These are phyloP conservation scores for Polypterus bichir DNA, from an alignment of 2,113 vertebrate species.

Conservation along the genomic window DNA sequence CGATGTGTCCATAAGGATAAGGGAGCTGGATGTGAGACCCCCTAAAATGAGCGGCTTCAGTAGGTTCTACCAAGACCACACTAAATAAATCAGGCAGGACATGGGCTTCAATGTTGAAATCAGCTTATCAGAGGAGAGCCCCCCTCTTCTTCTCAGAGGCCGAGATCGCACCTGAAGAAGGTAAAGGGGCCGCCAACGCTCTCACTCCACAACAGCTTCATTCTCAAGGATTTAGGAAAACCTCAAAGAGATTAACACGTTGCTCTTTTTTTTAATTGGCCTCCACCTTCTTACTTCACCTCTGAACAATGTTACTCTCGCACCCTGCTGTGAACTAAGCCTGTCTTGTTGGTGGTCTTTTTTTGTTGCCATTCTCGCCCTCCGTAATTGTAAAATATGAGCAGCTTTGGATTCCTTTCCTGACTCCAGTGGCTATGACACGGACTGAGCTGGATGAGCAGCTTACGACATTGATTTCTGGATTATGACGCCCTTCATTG, in stretches of 20 bases:
- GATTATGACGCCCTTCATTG: not conserved
- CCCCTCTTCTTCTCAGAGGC: no score
- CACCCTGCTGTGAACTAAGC: slow-evolving; percentile 6
- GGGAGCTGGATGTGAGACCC: no score
- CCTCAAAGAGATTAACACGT: slow-evolving; percentile 5
- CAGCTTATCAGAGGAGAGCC: no score
- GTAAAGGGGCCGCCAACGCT: not conserved
- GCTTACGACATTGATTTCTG: not conserved
- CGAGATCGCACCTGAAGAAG: no score
- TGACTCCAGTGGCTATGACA: slow-evolving; percentile 5
- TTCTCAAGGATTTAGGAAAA: slow-evolving; percentile 1
- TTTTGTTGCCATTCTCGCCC: not conserved
- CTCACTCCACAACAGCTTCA: slow-evolving; percentile 4
- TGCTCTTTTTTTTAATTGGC: slow-evolving; percentile 5
- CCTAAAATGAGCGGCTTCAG: no score
- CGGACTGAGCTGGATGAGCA: slow-evolving; percentile 2
- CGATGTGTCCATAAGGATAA: no score
- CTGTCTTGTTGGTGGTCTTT: slow-evolving; percentile 5
- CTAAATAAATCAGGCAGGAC: no score
- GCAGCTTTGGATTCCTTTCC: slow-evolving; percentile 4
- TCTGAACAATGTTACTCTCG: slow-evolving; percentile 1
- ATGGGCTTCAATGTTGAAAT: no score
- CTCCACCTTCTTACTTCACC: slow-evolving; percentile 9
- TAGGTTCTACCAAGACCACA: no score
- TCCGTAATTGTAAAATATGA: slow-evolving; percentile 3